These are phyloP conservation scores for Diadema setosum DNA, from an alignment of 35 echinoderm and acorn worm species.

Conservation along the genomic window DNA sequence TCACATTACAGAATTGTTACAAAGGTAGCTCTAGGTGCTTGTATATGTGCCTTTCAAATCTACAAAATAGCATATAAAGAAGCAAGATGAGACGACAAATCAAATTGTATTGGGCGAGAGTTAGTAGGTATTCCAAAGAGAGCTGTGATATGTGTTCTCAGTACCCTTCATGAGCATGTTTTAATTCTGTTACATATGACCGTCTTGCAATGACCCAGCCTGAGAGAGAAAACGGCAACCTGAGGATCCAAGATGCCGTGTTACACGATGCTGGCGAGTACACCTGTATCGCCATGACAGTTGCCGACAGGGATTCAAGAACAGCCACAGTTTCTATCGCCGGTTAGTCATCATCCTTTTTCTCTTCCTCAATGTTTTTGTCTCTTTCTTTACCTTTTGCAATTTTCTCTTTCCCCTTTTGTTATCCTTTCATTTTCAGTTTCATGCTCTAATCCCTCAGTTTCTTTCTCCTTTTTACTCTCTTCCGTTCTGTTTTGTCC, in stretches of 20 bases:
- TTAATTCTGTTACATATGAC: too few relatives aligned
- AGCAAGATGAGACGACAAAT: too few relatives aligned
- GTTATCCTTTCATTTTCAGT: background rate
- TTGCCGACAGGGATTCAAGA: constrained; percentile 32
- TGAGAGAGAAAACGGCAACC: constrained; percentile 44
- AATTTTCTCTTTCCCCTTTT: background rate
- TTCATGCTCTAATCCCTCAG: constrained; percentile 53
- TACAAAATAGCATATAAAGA: too few relatives aligned
- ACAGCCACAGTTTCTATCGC: background rate
- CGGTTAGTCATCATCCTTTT: background rate
- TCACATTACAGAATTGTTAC: too few relatives aligned
- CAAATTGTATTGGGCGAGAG: too few relatives aligned
- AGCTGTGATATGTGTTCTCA: too few relatives aligned
- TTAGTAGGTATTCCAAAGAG: too few relatives aligned
- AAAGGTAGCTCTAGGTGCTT: too few relatives aligned
- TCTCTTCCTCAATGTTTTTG: background rate
- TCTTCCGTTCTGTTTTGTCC: too few relatives aligned
- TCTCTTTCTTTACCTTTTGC: background rate
- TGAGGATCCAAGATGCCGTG: constrained; percentile 28
- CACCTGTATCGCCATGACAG: constrained; percentile 57
- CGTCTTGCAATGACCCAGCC: too few relatives aligned
- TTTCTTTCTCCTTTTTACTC: constrained; percentile 61
- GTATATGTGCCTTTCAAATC: too few relatives aligned
- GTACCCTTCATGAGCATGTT: too few relatives aligned
- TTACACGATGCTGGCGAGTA: constrained; percentile 61